phyloP scores from a whole-genome alignment of 2,797 vertebrate species.

The Acridotheres tristis region DNA sequence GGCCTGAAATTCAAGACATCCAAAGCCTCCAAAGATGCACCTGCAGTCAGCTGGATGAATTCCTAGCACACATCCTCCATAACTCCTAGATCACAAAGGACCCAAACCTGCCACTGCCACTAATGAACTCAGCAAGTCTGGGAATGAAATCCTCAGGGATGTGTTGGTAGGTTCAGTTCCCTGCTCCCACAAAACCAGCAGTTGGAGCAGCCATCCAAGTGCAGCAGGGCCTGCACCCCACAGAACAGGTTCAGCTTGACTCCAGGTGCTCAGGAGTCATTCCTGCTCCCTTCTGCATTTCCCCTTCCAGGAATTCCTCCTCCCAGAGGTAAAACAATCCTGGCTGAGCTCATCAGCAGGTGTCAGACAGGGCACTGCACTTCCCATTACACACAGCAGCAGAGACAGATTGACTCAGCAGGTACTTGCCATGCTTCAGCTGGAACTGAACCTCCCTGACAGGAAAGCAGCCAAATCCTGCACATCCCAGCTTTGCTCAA shows the following conservation, averaged over 20 bases:
- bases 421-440: not conserved
- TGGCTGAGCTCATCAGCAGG: slow-evolving; percentile 19
- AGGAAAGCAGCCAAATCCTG: not conserved
- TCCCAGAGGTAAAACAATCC: not conserved
- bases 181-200: not conserved
- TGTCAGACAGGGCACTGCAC: not conserved
- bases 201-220: accelerated
- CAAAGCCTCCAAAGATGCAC: slow-evolving; percentile 10
- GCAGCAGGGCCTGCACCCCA: not conserved
- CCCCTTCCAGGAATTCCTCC: slow-evolving; percentile 30
- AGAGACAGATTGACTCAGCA: slow-evolving; percentile 9
- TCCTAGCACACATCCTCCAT: not conserved
- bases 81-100: not conserved
- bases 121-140: not conserved
- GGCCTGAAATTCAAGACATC: not conserved
- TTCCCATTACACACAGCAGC: not conserved
- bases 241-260: not conserved
- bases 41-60: not conserved
- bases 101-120: not conserved
- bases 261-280: not conserved
- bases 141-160: not conserved
- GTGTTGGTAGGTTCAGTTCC: not conserved
- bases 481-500: not conserved
- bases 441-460: not conserved
- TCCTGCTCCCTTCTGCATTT: not conserved